Evolutionary conservation across 1,140 invertebrate species (phyloP), one percentile per base, ranked within the genome.

Genomic region (Nomia melanderi): DNA sequence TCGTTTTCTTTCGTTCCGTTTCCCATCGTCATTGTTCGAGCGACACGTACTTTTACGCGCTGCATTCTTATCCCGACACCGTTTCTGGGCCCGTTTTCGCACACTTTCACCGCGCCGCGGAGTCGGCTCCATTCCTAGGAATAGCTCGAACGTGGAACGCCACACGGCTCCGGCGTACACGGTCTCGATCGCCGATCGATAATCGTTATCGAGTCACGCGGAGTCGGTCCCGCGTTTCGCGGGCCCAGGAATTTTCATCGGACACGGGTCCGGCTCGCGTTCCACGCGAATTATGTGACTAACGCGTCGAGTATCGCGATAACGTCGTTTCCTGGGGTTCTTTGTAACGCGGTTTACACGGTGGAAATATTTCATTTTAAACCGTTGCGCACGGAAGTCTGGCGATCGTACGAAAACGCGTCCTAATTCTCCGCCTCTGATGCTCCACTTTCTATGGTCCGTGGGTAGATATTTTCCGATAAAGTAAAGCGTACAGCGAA

Each of bases 11-110:
- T 75, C 80, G 66, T 84, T 72, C 71, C 56, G 62, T 79, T 84
- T 84, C 82, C 44, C 82, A 79, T 83, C 77, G 66, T 74, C 71
- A 84, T 84, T 84, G 82, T 84, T 83, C 36, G 14, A 79, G 59
- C 73, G 81, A 82, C 59, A 50, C 62, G 39, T 79, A 79, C 81
- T 76, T 84, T 83, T 83, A 79, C 77, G 20, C 14, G 71, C 66
- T 60, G 47, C 47, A 77, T 66, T 69, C 69, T 80, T 79, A 59
- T 47, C n/a, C 54, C 77, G 78, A 47, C 81, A 83, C 54, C 39
- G 67, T 83, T 84, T 72, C 73, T 54, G 62, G 53, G 54, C 77
- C 69, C 64, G 33, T 83, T 83, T 84, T 84, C 82, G 78, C 82
- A 84, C 82, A 84, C 82, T 84, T 84, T 84, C 82, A 80, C 82